Evolutionary conservation across 1,140 invertebrate species (phyloP), one percentile per base, ranked within the genome.

Genomic region (Calliphora vicina): DNA sequence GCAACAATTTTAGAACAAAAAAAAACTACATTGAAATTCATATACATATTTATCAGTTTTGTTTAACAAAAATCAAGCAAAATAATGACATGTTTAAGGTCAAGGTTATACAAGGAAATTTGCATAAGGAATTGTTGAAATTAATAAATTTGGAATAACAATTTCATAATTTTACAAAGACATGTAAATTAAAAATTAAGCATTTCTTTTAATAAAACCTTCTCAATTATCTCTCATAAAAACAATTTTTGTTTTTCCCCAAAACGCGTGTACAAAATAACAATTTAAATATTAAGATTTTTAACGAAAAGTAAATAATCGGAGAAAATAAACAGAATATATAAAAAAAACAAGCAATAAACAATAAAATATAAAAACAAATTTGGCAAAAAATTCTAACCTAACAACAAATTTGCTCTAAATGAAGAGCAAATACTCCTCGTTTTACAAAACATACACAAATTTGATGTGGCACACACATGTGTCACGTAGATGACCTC

Each of bases 401-500:
- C 4, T 6, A 82, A 74, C 2, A 42, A 15, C 10, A n/a, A 71
- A 71, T 67, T 12, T 13, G 42, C 4, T 71, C 20, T 20, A 82
- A 74, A 26, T 61, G 71, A 82, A 42, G 0, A 25, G 61, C 9
- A 67, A 67, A 67, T 23, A 67, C n/a, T n/a, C n/a, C n/a, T n/a
- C n/a, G n/a, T n/a, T 15, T 23, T 67, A 67, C 61, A 67, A 57
- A 17, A 67, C 61, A 67, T 12, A 57, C 50, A n/a, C n/a, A n/a
- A n/a, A 23, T 50, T 81, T 20, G 9, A 50, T 23, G 82, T 76
- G 82, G 42, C 84, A 80, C 80, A 78, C 73, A 82, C 50, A 74
- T 57, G 29, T 43, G 74, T 67, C 73, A 71, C 43, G 1, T 29
- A 73, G 3, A 35, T 17, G 26, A 61, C 17, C 15, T 50, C 25